Evolutionary conservation across 2,888 invertebrate genomes (phyloP).

Genomic region (Apotomis capreana): DNA sequence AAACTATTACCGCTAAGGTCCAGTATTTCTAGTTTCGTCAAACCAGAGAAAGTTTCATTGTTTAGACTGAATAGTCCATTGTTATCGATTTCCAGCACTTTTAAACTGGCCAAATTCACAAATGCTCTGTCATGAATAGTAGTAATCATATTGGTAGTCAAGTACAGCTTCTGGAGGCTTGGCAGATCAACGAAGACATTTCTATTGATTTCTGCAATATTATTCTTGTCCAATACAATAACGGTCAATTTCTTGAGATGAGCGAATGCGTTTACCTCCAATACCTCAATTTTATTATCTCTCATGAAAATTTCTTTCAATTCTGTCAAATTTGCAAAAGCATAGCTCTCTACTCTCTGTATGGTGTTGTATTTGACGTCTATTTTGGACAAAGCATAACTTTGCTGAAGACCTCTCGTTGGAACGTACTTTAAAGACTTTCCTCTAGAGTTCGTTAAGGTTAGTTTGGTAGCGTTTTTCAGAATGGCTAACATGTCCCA

Average conservation of each 20-base stretch:
- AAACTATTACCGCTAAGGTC: constrained; percentile 89
- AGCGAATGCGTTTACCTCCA: constrained; percentile 87
- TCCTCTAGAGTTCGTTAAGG: constrained; percentile 85
- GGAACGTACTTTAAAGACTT: constrained; percentile 87
- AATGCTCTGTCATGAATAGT: constrained; percentile 94
- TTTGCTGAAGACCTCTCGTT: constrained; percentile 84
- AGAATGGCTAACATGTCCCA: constrained; percentile 88
- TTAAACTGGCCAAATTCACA: constrained; percentile 85
- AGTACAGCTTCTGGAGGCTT: constrained; percentile 86
- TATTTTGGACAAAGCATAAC: constrained; percentile 81
- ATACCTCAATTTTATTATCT: constrained; percentile 85
- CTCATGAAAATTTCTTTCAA: constrained; percentile 86
- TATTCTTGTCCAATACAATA: constrained; percentile 88
- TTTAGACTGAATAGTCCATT: constrained; percentile 89
- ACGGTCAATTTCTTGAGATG: constrained; percentile 85
- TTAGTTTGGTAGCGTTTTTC: constrained; percentile 84
- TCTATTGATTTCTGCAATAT: constrained; percentile 87
- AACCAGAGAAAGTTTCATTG: constrained; percentile 89
- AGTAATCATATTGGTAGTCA: constrained; percentile 93
- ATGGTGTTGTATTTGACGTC: constrained; percentile 88
- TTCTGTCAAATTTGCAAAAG: constrained; percentile 87
- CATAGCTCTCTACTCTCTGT: constrained; percentile 85
- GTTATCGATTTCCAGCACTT: constrained; percentile 89
- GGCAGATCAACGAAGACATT: constrained; percentile 89
- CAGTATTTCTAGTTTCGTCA: constrained; percentile 86